phyloP scores from a whole-genome alignment of 2,113 vertebrate genomes.

The Nibea coibor region DNA sequence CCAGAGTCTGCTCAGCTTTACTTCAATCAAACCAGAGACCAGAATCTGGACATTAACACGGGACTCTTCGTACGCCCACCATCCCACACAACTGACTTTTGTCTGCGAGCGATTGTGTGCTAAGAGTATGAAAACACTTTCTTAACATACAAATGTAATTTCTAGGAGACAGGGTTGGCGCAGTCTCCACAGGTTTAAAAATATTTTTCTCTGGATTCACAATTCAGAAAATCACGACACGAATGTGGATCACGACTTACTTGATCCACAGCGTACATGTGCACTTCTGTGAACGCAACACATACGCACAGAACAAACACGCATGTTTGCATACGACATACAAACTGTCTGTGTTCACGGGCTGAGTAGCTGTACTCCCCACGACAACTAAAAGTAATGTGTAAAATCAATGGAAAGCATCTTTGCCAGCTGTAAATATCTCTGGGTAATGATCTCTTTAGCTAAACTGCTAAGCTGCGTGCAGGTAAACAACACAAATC shows the following conservation, averaged over 20 bases:
- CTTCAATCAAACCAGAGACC: neutral
- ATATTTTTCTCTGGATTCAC: neutral
- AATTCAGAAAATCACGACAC: slow-evolving; percentile 1
- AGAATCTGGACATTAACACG: too few relatives aligned
- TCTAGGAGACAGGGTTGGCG: too few relatives aligned
- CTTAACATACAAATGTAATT: too few relatives aligned
- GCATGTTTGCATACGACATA: too few relatives aligned
- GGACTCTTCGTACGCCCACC: too few relatives aligned
- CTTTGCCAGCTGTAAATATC: neutral
- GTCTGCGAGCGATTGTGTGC: too few relatives aligned
- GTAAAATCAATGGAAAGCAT: neutral
- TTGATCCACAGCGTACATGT: neutral
- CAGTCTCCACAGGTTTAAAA: neutral
- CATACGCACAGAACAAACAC: too few relatives aligned
- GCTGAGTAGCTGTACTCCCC: too few relatives aligned
- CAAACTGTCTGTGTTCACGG: too few relatives aligned
- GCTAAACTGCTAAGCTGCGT: neutral
- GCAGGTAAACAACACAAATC: neutral
- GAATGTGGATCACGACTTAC: neutral
- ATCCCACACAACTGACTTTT: too few relatives aligned
- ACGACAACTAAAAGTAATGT: neutral
- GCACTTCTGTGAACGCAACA: too few relatives aligned
- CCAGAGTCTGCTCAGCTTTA: neutral
- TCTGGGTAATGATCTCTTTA: neutral
- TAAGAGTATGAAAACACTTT: too few relatives aligned